A percentile compares a stretch with the other conserved stretches of the same genome.
Evolutionary conservation across 1,140 invertebrate species (phyloP).

Genomic region (Bombus affinis): DNA sequence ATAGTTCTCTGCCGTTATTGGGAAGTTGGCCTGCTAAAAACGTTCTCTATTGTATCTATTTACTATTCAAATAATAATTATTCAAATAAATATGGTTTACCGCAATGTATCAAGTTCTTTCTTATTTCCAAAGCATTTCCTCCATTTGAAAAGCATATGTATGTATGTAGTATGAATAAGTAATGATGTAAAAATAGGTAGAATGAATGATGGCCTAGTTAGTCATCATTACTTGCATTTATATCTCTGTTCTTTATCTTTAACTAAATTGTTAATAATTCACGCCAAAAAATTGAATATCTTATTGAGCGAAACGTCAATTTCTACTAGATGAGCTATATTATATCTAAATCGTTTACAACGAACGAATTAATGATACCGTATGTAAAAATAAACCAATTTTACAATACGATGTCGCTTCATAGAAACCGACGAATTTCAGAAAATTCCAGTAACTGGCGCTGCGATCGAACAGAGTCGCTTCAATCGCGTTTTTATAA

Average conservation of each 20-base stretch:
- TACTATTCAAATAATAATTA: slow-evolving; percentile 74
- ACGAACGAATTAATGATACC: too few relatives aligned
- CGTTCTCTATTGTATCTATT: slow-evolving; percentile 78
- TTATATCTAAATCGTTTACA: background rate
- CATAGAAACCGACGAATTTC: slow-evolving; percentile 4
- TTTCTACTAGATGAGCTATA: background rate
- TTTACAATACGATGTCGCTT: background rate
- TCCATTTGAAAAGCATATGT: background rate
- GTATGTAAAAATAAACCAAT: background rate
- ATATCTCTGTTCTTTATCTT: too few relatives aligned
- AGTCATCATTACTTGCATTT: background rate
- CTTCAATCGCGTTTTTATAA: slow-evolving; percentile 61
- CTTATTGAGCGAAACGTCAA: too few relatives aligned
- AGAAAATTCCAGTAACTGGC: slow-evolving; percentile 23
- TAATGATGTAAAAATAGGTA: background rate
- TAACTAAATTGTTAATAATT: too few relatives aligned
- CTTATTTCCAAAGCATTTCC: background rate
- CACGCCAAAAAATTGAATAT: too few relatives aligned
- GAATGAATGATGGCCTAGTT: background rate
- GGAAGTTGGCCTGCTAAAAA: slow-evolving; percentile 72
- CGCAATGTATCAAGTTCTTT: slow-evolving; percentile 40
- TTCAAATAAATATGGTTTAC: slow-evolving; percentile 79
- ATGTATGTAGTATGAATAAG: background rate
- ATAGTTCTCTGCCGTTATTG: slow-evolving; percentile 56
- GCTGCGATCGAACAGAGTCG: slow-evolving; percentile 29